Evolutionary conservation across 1,140 invertebrate genomes (phyloP).

Genomic region (Copidosoma floridanum): DNA sequence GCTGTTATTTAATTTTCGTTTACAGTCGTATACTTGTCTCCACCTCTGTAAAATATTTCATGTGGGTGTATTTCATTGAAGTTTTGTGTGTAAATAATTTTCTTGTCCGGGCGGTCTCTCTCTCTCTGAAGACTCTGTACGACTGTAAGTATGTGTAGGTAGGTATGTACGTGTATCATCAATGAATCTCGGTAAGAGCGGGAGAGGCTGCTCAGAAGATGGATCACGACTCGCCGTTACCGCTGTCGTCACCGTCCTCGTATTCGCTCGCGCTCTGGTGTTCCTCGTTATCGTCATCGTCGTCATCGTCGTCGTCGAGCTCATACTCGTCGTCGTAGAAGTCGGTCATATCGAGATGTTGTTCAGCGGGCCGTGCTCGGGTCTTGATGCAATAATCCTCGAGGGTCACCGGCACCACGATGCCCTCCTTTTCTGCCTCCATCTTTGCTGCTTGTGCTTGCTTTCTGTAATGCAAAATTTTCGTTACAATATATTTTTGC

Average conservation of each 20-base stretch:
- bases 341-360: constrained; percentile 82
- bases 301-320: constrained; percentile 74
- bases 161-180: no score
- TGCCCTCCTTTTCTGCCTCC: constrained; percentile 95
- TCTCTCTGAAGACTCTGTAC: no score
- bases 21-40: no score
- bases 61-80: no score
- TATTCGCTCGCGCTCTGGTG: constrained; percentile 64
- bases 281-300: constrained; percentile 49
- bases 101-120: no score
- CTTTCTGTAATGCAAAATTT: constrained; percentile 84
- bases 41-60: no score
- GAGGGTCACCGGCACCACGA: constrained; percentile 92
- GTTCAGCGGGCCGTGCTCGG: constrained; percentile 74
- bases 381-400: constrained; percentile 98
- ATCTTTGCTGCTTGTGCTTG: constrained; percentile 92
- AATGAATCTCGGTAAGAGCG: no score
- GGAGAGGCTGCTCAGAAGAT: constrained; percentile 50
- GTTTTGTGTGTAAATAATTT: no score
- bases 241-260: constrained; percentile 76
- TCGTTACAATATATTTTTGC: no score
- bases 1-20: no score
- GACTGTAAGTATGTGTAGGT: no score
- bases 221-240: constrained; percentile 71
- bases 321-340: constrained; percentile 93